A percentile compares a stretch with the other conserved stretches of the same genome.
Conservation (phyloP, 2,888 invertebrate genomes). For the Philonicus albiceps region DNA sequence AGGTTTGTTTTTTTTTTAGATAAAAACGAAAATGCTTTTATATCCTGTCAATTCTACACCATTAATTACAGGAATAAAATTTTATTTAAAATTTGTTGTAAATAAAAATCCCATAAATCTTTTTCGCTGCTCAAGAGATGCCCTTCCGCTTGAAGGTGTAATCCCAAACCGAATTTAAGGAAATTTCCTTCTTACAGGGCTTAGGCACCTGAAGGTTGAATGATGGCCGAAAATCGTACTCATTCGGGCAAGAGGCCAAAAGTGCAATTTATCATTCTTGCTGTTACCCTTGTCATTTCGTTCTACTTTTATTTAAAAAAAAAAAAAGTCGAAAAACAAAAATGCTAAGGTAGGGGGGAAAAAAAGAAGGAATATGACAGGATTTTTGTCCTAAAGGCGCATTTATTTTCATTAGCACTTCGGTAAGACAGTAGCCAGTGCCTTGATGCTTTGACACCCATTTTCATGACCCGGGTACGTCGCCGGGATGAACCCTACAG, state of each 20-base stretch:
- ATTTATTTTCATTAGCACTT: not conserved
- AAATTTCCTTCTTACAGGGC: not conserved
- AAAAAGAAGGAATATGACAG: not conserved
- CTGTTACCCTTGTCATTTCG: not conserved
- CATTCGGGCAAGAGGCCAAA: not conserved
- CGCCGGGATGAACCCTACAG: not conserved
- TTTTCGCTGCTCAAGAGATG: not conserved
- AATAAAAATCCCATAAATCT: not conserved
- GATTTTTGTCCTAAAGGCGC: not conserved
- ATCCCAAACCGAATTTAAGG: not conserved
- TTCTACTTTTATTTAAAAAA: not conserved
- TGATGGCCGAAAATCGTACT: not conserved
- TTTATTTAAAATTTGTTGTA: not conserved
- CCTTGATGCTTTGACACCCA: not conserved
- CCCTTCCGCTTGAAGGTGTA: not conserved
- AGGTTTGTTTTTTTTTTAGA: too few relatives aligned
- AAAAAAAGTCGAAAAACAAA: not conserved
- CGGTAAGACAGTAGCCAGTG: not conserved
- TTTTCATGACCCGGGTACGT: not conserved
- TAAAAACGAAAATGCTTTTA: too few relatives aligned
- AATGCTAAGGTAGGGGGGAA: not conserved
- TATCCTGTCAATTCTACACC: not conserved
- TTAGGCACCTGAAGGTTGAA: not conserved
- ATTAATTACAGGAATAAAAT: not conserved
- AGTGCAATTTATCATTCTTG: not conserved